Conservation (phyloP, 2,797 vertebrate genomes). For the Glyptemys insculpta region DNA sequence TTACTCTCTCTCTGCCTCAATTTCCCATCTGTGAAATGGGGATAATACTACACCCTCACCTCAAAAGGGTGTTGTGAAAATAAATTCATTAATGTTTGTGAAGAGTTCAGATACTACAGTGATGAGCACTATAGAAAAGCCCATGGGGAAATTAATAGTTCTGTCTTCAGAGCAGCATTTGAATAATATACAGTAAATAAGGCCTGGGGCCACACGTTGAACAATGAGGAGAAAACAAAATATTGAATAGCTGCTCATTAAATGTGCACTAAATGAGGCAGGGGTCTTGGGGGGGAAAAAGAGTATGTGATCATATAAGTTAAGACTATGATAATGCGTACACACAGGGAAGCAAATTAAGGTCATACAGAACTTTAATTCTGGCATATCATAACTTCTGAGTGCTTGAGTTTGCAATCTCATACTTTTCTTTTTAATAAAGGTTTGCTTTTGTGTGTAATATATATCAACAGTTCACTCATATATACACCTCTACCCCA, state of each 20-base stretch:
- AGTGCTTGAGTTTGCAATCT: neutral
- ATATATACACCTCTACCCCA: too few species aligned
- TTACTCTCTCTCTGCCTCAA: too few species aligned
- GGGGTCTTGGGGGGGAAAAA: neutral
- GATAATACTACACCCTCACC: too few species aligned
- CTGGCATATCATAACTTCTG: neutral
- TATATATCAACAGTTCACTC: neutral
- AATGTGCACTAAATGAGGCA: neutral
- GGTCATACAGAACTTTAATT: neutral
- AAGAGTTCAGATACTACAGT: rapidly evolving
- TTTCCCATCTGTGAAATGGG: too few species aligned
- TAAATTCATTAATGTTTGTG: neutral
- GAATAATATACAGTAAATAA: neutral
- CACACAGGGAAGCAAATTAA: neutral
- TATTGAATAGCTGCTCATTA: neutral
- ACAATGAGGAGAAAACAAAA: neutral
- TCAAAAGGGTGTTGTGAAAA: neutral
- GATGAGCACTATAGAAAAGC: neutral
- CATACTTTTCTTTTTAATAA: neutral
- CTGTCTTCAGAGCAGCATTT: neutral
- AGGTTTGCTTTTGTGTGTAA: neutral
- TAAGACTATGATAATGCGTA: neutral
- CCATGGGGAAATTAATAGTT: neutral
- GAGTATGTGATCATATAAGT: neutral
- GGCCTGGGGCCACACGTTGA: neutral